phyloP scores from a whole-genome alignment of 1,140 invertebrate species.

The Bombus difficillimus region DNA sequence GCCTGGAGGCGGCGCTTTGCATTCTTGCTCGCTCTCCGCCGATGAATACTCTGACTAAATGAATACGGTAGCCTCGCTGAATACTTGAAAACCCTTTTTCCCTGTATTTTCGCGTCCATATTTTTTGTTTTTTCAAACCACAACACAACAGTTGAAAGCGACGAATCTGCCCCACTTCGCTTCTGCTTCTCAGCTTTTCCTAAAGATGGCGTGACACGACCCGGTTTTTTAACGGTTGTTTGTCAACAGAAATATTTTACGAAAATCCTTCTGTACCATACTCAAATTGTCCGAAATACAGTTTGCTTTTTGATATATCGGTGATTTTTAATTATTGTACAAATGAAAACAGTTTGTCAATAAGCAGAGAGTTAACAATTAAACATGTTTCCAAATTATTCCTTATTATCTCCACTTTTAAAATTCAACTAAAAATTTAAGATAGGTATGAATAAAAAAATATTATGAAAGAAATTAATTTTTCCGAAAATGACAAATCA shows the following conservation, averaged over 20 bases:
- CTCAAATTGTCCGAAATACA: background rate
- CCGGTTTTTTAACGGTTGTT: constrained; percentile 55
- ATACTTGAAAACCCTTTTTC: constrained; percentile 40
- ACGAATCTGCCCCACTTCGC: constrained; percentile 48
- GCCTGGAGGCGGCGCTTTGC: constrained; percentile 74
- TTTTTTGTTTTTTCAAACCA: constrained; percentile 29
- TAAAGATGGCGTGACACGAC: constrained; percentile 63
- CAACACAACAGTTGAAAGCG: constrained; percentile 33
- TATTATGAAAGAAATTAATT: background rate
- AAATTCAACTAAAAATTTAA: background rate
- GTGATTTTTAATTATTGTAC: background rate
- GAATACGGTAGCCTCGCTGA: background rate
- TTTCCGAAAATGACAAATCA: background rate
- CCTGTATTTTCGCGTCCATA: constrained; percentile 49
- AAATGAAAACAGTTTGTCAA: background rate
- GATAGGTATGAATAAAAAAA: background rate
- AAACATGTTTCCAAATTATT: background rate
- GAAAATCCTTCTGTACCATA: background rate
- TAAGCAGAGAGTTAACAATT: background rate
- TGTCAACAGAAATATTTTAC: constrained; percentile 64
- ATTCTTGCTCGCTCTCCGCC: constrained; percentile 41
- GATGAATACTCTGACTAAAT: constrained; percentile 13
- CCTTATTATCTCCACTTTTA: background rate
- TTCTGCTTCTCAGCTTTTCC: background rate
- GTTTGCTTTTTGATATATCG: background rate